Percentiles rank a stretch among this genome's conserved stretches.
Evolutionary conservation across 2,113 vertebrate species (phyloP).

Genomic region (Hystrix brachyura): DNA sequence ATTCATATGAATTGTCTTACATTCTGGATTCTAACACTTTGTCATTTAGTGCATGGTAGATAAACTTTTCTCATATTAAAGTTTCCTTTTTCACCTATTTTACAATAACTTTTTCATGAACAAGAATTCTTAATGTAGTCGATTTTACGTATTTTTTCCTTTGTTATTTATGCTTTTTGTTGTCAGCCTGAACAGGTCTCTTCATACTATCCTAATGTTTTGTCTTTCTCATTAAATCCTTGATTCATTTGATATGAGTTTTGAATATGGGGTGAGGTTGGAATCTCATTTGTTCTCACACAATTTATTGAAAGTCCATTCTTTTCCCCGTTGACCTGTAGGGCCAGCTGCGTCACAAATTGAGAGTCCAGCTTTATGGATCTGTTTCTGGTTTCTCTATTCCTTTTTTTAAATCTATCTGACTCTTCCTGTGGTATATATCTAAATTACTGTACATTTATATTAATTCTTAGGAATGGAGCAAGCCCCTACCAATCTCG

Average conservation of each 20-base stretch:
- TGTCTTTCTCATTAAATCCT: conserved; percentile 2
- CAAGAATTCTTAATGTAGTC: conserved; percentile 27
- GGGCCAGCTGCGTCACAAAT: not conserved
- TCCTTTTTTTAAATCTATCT: not conserved
- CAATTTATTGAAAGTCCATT: not conserved
- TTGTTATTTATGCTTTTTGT: not conserved
- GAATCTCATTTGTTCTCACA: not conserved
- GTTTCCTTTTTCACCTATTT: conserved; percentile 8
- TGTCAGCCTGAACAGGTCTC: not conserved
- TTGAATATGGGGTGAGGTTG: not conserved
- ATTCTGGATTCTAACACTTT: conserved; percentile 13
- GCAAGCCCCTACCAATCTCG: not conserved
- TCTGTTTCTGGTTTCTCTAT: not conserved
- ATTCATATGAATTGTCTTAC: not conserved
- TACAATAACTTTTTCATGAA: not conserved
- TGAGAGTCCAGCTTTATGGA: not conserved
- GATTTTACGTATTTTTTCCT: not conserved
- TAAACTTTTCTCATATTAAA: conserved; percentile 30
- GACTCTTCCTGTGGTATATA: not conserved
- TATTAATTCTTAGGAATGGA: not conserved
- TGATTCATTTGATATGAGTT: not conserved
- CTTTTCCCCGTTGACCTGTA: not conserved
- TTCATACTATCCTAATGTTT: not conserved
- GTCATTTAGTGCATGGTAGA: not conserved
- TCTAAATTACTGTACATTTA: conserved; percentile 8